phyloP scores from a whole-genome alignment of 2,113 vertebrate species.

The Prolemur simus region DNA sequence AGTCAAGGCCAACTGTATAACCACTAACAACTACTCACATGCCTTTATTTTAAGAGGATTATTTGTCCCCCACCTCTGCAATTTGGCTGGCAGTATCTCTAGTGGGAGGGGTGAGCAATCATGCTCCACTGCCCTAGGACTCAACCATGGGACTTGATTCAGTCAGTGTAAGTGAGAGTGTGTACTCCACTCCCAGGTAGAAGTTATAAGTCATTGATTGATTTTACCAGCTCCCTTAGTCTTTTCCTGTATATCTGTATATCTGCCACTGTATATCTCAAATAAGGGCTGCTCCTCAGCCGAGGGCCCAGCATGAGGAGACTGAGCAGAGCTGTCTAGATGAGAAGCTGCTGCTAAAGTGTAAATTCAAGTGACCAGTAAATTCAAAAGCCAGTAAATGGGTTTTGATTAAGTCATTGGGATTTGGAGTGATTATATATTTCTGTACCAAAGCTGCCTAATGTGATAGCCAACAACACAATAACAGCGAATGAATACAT shows the following conservation, averaged over 20 bases:
- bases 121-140: not conserved
- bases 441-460: not conserved
- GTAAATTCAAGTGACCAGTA: too few relatives aligned
- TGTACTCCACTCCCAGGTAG: not conserved
- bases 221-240: not conserved
- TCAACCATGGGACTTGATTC: not conserved
- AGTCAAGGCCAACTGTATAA: not conserved
- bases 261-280: not conserved
- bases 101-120: not conserved
- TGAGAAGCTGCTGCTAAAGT: not conserved
- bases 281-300: not conserved
- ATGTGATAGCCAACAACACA: not conserved
- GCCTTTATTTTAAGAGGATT: not conserved
- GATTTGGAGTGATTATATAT: not conserved
- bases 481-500: not conserved
- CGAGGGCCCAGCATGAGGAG: not conserved
- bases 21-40: not conserved
- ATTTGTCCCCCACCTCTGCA: not conserved
- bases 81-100: not conserved
- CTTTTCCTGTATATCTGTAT: too few relatives aligned
- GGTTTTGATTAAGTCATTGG: not conserved
- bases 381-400: too few relatives aligned
- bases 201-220: not conserved
- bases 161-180: not conserved
- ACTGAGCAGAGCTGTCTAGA: not conserved